These are phyloP conservation scores for Aphaenogaster ashmeadi DNA, from an alignment of 1,140 invertebrate species.

Conservation along the genomic window DNA sequence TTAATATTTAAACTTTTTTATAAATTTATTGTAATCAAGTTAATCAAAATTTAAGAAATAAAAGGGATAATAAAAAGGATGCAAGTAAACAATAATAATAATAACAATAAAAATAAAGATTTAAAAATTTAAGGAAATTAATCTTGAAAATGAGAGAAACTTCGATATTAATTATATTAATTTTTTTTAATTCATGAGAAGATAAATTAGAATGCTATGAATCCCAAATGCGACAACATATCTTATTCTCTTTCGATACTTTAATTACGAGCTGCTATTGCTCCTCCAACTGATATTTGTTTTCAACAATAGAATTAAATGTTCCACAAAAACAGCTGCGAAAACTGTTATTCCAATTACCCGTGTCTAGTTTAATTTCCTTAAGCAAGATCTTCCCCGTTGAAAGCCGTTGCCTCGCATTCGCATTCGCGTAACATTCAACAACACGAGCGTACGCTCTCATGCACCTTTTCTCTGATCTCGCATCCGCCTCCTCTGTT, in stretches of 20 bases:
- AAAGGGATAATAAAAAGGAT: background rate
- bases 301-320: conserved; percentile 25
- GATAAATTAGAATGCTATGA: background rate
- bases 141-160: background rate
- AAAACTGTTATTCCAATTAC: conserved; percentile 51
- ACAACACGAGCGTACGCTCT: background rate
- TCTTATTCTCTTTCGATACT: background rate
- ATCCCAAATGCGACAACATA: background rate
- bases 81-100: background rate
- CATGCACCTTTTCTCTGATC: conserved; percentile 36
- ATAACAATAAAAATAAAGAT: background rate
- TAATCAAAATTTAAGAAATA: background rate
- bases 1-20: background rate
- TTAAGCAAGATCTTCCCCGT: conserved; percentile 33
- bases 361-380: conserved; percentile 48
- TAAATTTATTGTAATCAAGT: background rate
- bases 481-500: conserved; percentile 35
- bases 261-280: conserved; percentile 28
- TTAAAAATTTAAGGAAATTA: conserved; percentile 5
- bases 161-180: background rate
- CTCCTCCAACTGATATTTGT: background rate
- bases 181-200: background rate
- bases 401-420: background rate
- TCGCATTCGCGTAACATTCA: conserved; percentile 23
- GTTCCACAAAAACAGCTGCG: conserved; percentile 30